phyloP scores from a whole-genome alignment of 2,797 vertebrate species.

The Eospalax fontanierii region DNA sequence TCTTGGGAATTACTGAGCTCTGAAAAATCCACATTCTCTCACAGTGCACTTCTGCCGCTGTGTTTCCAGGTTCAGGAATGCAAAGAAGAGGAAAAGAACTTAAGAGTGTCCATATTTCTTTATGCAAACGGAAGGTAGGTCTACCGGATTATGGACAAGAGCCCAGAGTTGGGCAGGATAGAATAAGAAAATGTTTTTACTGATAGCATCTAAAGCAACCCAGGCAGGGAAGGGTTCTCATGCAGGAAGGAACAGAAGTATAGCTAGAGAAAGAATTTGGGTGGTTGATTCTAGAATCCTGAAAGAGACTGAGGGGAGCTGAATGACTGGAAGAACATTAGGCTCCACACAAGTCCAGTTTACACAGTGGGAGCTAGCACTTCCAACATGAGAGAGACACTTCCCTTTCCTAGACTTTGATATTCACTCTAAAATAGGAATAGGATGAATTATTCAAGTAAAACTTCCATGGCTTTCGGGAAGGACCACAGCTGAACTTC shows the following conservation, averaged over 20 bases:
- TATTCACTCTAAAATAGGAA: constrained; percentile 24
- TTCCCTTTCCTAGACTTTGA: not conserved
- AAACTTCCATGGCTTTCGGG: not conserved
- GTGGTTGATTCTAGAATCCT: not conserved
- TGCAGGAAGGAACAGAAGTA: not conserved
- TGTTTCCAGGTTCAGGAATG: not conserved
- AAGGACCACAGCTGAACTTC: not conserved
- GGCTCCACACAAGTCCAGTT: not conserved
- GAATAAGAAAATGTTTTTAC: not conserved
- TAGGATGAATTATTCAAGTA: not conserved
- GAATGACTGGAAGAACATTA: not conserved
- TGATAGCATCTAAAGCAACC: not conserved
- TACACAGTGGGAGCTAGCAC: not conserved
- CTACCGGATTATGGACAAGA: not conserved
- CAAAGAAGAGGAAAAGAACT: not conserved
- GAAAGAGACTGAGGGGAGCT: accelerated
- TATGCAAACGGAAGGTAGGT: not conserved
- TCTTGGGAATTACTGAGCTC: not conserved
- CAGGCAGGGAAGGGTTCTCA: not conserved
- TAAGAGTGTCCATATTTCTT: not conserved
- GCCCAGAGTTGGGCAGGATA: not conserved
- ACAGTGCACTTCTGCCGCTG: not conserved
- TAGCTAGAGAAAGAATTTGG: not conserved
- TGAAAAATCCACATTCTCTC: not conserved
- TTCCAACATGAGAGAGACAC: not conserved